A percentile compares a stretch with the other conserved stretches of the same genome.
Conservation (phyloP, 2,113 vertebrate species). For the Hippolais icterina region DNA sequence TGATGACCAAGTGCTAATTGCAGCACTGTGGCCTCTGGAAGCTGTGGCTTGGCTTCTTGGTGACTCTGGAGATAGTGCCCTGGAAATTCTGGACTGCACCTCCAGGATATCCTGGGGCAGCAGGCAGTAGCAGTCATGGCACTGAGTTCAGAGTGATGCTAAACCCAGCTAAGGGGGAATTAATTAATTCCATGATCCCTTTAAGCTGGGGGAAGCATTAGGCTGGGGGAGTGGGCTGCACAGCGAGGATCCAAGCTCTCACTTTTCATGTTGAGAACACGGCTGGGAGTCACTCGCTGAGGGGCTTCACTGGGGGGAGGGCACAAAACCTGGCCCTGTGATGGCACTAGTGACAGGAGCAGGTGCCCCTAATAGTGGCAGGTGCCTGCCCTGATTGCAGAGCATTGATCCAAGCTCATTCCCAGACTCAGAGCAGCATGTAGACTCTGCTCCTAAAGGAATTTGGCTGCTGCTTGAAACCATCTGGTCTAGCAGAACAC, state of each 20-base stretch:
- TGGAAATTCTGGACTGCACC: neutral
- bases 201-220: neutral
- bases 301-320: neutral
- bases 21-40: neutral
- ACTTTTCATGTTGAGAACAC: neutral
- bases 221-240: neutral
- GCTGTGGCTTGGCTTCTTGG: neutral
- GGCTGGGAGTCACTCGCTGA: accelerated
- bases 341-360: neutral
- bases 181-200: neutral
- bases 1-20: neutral
- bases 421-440: neutral
- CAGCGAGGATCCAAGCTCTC: accelerated
- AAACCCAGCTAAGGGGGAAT: neutral
- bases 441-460: neutral
- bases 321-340: neutral
- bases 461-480: neutral
- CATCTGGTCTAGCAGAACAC: neutral
- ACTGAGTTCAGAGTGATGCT: neutral
- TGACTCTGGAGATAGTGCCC: neutral
- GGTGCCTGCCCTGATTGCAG: neutral
- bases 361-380: neutral
- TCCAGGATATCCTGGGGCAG: neutral
- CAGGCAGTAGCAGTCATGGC: accelerated
- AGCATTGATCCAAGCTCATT: neutral